These are phyloP conservation scores for Cololabis saira DNA, from an alignment of 2,113 vertebrate genomes.

Conservation along the genomic window DNA sequence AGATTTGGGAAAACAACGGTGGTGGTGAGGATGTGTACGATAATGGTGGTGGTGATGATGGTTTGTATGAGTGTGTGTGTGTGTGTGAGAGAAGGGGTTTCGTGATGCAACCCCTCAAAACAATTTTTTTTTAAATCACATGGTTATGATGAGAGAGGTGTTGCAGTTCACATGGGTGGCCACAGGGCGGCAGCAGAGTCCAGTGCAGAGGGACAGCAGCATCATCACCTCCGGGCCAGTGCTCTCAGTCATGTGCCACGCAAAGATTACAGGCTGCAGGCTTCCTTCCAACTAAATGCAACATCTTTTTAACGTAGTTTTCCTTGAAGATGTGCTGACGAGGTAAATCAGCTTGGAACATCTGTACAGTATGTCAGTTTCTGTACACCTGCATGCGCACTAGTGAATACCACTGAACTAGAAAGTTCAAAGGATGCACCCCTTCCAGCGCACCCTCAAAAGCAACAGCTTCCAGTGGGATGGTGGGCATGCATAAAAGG, in stretches of 20 bases:
- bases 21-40: constrained; percentile 10
- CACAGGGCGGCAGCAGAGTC: constrained; percentile 72
- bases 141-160: constrained; percentile 35
- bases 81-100: constrained; percentile 1
- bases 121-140: constrained; percentile 48
- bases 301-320: constrained; percentile 17
- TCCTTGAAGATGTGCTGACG: constrained; percentile 2
- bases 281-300: constrained; percentile 27
- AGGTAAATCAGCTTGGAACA: constrained; percentile 16
- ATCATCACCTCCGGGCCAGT: constrained; percentile 26
- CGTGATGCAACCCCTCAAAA: constrained; percentile 62
- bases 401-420: background rate
- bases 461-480: constrained; percentile 21
- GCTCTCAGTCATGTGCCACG: constrained; percentile 36
- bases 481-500: constrained; percentile 27
- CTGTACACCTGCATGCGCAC: background rate
- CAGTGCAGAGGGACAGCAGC: constrained; percentile 32
- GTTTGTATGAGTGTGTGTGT: background rate
- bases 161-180: constrained; percentile 8
- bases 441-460: constrained; percentile 9
- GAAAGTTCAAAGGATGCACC: constrained; percentile 17
- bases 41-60: constrained; percentile 25
- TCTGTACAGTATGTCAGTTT: background rate
- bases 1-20: constrained; percentile 37
- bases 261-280: constrained; percentile 24